Evolutionary conservation across 1,140 invertebrate species (phyloP), one percentile per base, ranked within the genome.

Genomic region (Polypedilum vanderplanki): DNA sequence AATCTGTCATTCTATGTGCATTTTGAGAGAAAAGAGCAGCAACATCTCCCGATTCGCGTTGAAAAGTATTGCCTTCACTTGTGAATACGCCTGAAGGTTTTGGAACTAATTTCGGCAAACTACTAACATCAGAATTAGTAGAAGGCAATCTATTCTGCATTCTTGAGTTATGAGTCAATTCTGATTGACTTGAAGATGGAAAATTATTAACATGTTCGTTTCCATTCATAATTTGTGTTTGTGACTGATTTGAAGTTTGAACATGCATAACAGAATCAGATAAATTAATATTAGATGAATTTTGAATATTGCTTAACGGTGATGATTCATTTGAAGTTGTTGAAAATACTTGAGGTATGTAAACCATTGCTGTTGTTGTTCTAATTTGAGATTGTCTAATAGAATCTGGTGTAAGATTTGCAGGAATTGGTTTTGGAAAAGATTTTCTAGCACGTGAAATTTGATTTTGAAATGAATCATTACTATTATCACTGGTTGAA

Each of bases 1-100:
- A 86, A 76, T 87, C 85, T 7, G 84, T 81, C 20, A 89, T 79
- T 83, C 85, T 77, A 64, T 80, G 79, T 79, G 74, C 22, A 75
- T 75, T 41, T 67, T 70, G n/a, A 7, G 65, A 70, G 7, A 70
- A 70, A 70, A 70, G 17, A 0, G 17, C 17, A 22, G 17, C 15
- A 1, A 22, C 20, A 5, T 9, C 7, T 7, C 22, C 22, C 40
- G 20, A 40, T 75, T 57, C 41, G 1, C 18, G 22, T 67, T 3
- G 1, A 70, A 46, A 57, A 5, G 12, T 75, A 4, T 75, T 73
- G 0, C 24, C 22, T 20, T 40, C 18, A 24, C 22, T 33, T 70
- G 17, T 41, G 75, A 57, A 74, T 10, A 73, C n/a, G 40, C 64
- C 73, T 5, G 22, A 57, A 1, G 46, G 46, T 57, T 57, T 57